These are phyloP conservation scores for Dasyprocta punctata DNA, from an alignment of 2,113 vertebrate species.

Conservation along the genomic window DNA sequence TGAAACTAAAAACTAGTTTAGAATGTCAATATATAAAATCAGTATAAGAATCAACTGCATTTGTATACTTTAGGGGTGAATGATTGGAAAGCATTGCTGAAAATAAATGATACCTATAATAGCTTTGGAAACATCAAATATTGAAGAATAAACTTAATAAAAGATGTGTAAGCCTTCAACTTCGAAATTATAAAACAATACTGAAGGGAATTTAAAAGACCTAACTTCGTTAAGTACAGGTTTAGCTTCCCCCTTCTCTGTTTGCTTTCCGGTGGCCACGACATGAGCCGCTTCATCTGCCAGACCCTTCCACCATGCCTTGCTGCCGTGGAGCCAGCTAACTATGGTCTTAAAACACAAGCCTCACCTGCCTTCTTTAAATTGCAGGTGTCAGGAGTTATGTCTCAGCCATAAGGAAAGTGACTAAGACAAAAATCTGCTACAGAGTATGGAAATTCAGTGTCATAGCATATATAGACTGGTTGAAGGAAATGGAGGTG, in stretches of 20 bases:
- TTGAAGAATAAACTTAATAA: constrained; percentile 33
- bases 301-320: neutral
- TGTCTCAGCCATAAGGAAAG: neutral
- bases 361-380: neutral
- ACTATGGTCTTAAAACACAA: neutral
- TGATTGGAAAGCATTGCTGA: constrained; percentile 19
- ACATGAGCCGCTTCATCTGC: neutral
- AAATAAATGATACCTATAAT: constrained; percentile 44
- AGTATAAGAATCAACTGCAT: neutral
- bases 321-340: neutral
- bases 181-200: constrained; percentile 12
- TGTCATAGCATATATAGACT: neutral
- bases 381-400: neutral
- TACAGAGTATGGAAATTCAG: neutral
- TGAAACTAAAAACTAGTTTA: neutral
- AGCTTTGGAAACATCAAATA: constrained; percentile 8
- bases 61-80: neutral
- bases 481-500: neutral
- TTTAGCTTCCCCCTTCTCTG: neutral
- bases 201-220: constrained; percentile 15
- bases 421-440: neutral
- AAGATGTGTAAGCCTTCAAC: neutral
- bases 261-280: neutral
- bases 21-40: neutral
- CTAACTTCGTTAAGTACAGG: neutral